A percentile compares a stretch with the other conserved stretches of the same genome.
phyloP scores from a whole-genome alignment of 2,888 invertebrate genomes.

The Microplitis manilae region DNA sequence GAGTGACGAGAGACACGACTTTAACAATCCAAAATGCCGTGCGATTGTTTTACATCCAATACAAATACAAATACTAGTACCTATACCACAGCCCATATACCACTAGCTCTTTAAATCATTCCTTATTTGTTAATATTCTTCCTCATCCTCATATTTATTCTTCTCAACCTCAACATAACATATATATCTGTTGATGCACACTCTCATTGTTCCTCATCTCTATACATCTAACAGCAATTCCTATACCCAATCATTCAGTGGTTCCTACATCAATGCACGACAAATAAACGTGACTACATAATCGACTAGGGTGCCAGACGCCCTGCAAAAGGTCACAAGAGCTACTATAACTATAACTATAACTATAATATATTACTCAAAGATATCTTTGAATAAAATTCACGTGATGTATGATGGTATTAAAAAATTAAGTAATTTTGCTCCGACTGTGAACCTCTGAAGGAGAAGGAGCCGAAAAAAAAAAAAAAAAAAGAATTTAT shows the following conservation, averaged over 20 bases:
- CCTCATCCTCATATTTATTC: background rate
- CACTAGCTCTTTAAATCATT: conserved; percentile 13
- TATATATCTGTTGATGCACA: background rate
- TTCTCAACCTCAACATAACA: background rate
- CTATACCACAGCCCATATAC: background rate
- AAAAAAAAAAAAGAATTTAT: no score
- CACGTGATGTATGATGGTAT: no score
- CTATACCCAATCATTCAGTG: conserved; percentile 44
- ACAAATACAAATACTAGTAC: background rate
- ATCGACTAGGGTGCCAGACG: conserved; percentile 41
- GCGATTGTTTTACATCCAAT: conserved; percentile 30
- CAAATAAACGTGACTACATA: conserved; percentile 53
- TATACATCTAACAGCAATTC: background rate
- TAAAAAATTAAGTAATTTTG: no score
- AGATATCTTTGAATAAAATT: no score
- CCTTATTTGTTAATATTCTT: conserved; percentile 14
- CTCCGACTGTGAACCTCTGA: no score
- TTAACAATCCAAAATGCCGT: conserved; percentile 44
- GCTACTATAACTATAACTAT: conserved; percentile 3
- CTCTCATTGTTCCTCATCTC: background rate
- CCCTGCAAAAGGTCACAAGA: conserved; percentile 36
- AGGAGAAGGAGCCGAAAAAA: no score
- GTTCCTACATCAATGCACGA: conserved; percentile 51
- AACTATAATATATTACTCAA: background rate
- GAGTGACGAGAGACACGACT: conserved; percentile 44